Percentiles rank a stretch among this genome's conserved stretches.
phyloP scores from a whole-genome alignment of 2,797 vertebrate genomes.

The Halcyon leucocephala region DNA sequence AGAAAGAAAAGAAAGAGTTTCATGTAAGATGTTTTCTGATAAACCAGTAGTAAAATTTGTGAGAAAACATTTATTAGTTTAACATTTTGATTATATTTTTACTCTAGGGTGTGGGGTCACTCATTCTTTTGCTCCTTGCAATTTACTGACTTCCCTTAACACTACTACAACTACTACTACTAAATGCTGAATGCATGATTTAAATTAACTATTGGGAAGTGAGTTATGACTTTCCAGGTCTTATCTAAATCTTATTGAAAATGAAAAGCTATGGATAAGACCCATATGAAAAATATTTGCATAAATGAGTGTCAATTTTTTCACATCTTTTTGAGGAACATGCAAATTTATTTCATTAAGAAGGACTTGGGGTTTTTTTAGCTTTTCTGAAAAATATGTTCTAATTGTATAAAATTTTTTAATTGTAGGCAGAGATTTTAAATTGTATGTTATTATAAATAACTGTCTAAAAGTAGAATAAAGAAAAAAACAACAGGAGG shows the following conservation, averaged over 20 bases:
- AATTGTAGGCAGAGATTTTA: not conserved
- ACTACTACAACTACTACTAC: not conserved
- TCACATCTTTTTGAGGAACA: not conserved
- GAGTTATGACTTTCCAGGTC: not conserved
- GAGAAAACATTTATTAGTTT: not conserved
- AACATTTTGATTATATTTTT: not conserved
- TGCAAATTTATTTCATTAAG: not conserved
- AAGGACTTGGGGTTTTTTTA: rapidly evolving
- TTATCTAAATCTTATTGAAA: conserved; percentile 11
- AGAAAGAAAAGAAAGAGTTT: not conserved
- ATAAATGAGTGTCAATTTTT: not conserved
- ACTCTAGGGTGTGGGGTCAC: not conserved
- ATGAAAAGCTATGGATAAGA: not conserved
- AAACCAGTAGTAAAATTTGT: not conserved
- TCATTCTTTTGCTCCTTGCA: not conserved
- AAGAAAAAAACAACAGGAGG: no score
- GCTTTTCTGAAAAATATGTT: not conserved
- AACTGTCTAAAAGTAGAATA: no score
- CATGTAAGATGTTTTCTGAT: not conserved
- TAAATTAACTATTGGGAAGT: not conserved
- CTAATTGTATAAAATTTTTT: not conserved
- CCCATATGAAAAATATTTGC: not conserved
- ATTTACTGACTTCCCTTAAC: not conserved
- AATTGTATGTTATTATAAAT: no score
- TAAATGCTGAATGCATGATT: not conserved